phyloP scores from a whole-genome alignment of 2,888 invertebrate species.

The Allacma fusca region DNA sequence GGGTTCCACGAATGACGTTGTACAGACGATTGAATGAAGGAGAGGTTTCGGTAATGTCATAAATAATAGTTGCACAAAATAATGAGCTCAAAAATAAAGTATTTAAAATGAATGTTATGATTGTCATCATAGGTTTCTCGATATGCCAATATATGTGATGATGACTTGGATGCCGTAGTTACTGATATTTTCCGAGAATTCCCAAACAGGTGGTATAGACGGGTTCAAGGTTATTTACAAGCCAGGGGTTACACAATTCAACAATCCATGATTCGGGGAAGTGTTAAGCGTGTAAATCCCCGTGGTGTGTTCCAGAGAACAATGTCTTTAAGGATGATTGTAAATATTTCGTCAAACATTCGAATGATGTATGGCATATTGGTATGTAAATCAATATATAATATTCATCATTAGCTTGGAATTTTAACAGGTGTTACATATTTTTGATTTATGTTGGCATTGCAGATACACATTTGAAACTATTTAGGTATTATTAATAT shows the following conservation, averaged over 20 bases:
- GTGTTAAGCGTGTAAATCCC: constrained; percentile 46
- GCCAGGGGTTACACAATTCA: constrained; percentile 35
- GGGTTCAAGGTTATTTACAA: constrained; percentile 48
- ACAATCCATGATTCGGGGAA: constrained; percentile 22
- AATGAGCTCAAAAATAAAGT: no score
- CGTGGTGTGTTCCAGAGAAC: constrained; percentile 44
- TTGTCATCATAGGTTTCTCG: no score
- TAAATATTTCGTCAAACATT: constrained; percentile 47
- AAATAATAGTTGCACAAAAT: no score
- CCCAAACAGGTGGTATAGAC: constrained; percentile 52
- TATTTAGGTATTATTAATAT: neutral
- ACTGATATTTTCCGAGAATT: neutral
- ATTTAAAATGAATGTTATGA: no score
- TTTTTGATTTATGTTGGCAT: no score
- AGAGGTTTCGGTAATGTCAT: no score
- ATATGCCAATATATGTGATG: no score
- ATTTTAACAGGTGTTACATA: neutral
- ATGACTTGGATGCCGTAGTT: neutral
- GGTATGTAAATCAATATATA: constrained; percentile 26
- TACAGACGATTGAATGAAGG: no score
- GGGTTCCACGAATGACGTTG: no score
- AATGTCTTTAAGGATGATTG: constrained; percentile 45
- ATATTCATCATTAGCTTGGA: no score
- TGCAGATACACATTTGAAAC: neutral
- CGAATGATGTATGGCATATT: constrained; percentile 52